A percentile compares a stretch with the other conserved stretches of the same genome.
phyloP scores from a whole-genome alignment of 2,888 invertebrate genomes.

The Drosophila testacea region DNA sequence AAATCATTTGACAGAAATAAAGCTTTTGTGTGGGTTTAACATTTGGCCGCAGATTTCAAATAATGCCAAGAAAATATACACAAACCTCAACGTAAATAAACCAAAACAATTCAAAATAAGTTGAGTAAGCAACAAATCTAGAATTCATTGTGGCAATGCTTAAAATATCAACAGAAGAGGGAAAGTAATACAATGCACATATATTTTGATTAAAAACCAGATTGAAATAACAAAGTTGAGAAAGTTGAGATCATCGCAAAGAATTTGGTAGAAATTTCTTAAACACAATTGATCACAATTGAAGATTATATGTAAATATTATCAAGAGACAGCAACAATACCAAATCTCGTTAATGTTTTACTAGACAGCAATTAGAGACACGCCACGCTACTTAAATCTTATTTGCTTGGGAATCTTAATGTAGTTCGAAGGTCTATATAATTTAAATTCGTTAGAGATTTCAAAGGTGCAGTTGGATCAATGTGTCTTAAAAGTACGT shows the following conservation, averaged over 20 bases:
- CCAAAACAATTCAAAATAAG: slow-evolving; percentile 10
- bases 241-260: slow-evolving; percentile 5
- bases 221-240: slow-evolving; percentile 5
- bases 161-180: neutral
- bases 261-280: neutral
- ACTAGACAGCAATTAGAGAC: neutral
- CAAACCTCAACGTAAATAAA: slow-evolving; percentile 11
- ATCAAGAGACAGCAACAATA: neutral
- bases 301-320: neutral
- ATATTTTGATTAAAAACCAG: slow-evolving; percentile 3
- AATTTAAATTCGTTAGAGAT: neutral
- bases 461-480: neutral
- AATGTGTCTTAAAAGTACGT: neutral
- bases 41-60: slow-evolving; percentile 19
- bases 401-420: no score
- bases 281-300: no score
- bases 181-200: neutral
- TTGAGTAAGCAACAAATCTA: neutral
- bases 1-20: slow-evolving; percentile 22
- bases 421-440: neutral
- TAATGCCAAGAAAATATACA: neutral
- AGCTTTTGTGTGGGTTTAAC: slow-evolving; percentile 50
- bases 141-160: neutral
- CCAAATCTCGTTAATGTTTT: no score
- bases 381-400: neutral